Evolutionary conservation across 2,113 vertebrate species (phyloP).

Genomic region (Anser brachyrhynchus): DNA sequence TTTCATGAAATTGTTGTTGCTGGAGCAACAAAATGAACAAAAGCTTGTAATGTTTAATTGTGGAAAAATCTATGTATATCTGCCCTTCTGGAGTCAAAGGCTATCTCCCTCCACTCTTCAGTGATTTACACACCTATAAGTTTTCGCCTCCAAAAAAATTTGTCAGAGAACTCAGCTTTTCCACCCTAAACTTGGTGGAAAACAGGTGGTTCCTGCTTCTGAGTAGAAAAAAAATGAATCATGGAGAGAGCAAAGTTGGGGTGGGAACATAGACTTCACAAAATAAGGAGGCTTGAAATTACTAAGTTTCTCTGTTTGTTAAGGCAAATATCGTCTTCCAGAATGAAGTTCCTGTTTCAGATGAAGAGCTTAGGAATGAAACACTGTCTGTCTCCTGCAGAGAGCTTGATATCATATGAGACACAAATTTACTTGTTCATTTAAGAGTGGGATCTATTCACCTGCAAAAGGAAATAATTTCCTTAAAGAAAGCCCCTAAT

Average conservation of each 20-base stretch:
- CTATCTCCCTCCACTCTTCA: neutral
- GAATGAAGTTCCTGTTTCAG: neutral
- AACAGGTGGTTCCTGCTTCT: neutral
- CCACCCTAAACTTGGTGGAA: neutral
- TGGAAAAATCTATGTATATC: neutral
- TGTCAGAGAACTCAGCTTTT: neutral
- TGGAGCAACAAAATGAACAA: neutral
- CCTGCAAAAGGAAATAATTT: neutral
- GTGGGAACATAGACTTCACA: too few relatives aligned
- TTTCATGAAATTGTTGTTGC: neutral
- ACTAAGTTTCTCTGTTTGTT: neutral
- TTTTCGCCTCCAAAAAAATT: neutral
- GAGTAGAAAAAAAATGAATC: neutral
- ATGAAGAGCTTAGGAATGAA: neutral
- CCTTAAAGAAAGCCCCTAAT: neutral
- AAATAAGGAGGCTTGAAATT: neutral
- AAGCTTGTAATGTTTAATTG: neutral
- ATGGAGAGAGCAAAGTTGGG: neutral
- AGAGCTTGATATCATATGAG: neutral
- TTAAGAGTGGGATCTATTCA: neutral
- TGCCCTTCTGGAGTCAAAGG: neutral
- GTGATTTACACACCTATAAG: neutral
- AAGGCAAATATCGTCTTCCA: neutral
- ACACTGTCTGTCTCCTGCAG: neutral
- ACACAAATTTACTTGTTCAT: neutral